Conservation (phyloP, 53 echinoderm and acorn worm species). For the Echinometra lucunter region DNA sequence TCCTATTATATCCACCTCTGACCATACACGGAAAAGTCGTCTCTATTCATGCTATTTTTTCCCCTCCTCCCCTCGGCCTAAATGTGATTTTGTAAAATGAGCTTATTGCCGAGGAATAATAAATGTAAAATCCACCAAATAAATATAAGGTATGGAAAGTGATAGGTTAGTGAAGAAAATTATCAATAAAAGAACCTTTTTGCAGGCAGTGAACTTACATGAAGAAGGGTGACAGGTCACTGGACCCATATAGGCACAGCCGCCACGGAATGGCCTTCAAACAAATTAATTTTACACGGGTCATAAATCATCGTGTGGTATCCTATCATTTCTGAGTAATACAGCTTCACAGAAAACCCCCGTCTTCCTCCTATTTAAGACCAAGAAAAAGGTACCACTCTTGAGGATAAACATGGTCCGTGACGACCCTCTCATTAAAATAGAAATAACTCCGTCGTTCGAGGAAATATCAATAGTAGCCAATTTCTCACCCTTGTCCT, state of each 20-base stretch:
- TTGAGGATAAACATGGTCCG: background rate
- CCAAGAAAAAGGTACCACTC: background rate
- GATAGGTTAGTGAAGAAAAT: no score
- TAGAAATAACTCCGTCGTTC: background rate
- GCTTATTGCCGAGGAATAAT: no score
- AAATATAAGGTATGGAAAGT: no score
- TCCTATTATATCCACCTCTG: no score
- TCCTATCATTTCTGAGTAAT: background rate
- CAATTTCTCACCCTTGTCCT: background rate
- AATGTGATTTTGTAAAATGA: no score
- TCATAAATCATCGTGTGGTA: background rate
- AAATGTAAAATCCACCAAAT: no score
- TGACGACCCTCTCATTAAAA: background rate
- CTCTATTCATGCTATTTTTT: no score
- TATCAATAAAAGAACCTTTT: background rate
- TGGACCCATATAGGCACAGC: background rate
- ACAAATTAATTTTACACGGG: background rate
- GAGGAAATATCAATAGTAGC: background rate
- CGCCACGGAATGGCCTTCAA: background rate
- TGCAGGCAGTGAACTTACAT: no score
- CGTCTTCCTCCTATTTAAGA: background rate
- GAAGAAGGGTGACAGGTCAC: no score
- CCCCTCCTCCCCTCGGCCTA: no score
- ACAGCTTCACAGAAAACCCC: background rate
- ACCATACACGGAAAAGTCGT: no score